phyloP scores from a whole-genome alignment of 2,797 vertebrate genomes.

The Paedocypris micromegethes region DNA sequence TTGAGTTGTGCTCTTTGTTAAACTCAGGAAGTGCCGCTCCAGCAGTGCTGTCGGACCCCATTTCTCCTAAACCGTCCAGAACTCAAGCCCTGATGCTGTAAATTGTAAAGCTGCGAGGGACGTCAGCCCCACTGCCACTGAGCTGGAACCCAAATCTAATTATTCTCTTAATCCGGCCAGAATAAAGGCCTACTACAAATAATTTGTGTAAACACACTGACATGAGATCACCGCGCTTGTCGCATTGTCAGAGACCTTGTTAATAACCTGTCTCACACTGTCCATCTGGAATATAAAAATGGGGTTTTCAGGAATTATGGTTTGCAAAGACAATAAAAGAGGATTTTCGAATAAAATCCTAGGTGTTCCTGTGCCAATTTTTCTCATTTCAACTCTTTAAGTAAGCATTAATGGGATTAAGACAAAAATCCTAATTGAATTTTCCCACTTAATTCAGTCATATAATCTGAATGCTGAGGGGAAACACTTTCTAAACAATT shows the following conservation, averaged over 20 bases:
- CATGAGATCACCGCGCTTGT: not conserved
- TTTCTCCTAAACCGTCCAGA: slow-evolving; percentile 13
- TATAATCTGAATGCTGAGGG: too few relatives aligned
- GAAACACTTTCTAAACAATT: too few relatives aligned
- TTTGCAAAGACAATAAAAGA: not conserved
- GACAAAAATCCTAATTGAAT: too few relatives aligned
- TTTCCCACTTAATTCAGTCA: too few relatives aligned
- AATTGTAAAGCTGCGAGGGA: not conserved
- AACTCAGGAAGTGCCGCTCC: slow-evolving; percentile 22
- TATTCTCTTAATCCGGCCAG: slow-evolving; percentile 38
- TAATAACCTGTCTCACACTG: slow-evolving; percentile 7
- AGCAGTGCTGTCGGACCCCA: slow-evolving; percentile 15
- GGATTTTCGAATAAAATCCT: not conserved
- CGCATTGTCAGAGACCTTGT: not conserved
- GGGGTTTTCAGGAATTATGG: slow-evolving; percentile 1
- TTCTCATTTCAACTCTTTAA: too few relatives aligned
- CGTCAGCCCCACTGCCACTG: slow-evolving; percentile 21
- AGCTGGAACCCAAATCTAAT: slow-evolving; percentile 44
- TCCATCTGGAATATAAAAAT: slow-evolving; percentile 20
- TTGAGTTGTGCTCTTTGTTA: slow-evolving; percentile 21
- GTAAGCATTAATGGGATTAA: too few relatives aligned
- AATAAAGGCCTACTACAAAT: slow-evolving; percentile 1
- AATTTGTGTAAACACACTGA: slow-evolving; percentile 27
- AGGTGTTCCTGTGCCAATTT: too few relatives aligned
- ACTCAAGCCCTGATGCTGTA: slow-evolving; percentile 1